Percentiles rank a stretch among this genome's conserved stretches.
These are phyloP conservation scores for Poeciliopsis prolifica DNA, from an alignment of 2,113 vertebrate genomes.

Conservation along the genomic window DNA sequence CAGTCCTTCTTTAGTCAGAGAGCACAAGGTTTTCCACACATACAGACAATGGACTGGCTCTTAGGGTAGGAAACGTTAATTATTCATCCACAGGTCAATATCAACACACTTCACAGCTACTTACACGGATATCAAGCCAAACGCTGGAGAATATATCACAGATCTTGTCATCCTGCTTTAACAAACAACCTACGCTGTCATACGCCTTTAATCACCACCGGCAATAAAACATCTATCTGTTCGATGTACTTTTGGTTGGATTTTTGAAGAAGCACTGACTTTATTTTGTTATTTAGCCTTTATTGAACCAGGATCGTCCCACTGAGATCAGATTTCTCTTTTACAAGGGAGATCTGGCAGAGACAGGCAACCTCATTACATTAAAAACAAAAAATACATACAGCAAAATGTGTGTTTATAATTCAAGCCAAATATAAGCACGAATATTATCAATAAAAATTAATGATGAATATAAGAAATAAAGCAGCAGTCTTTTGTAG, in stretches of 20 bases:
- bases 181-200: neutral
- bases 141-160: constrained; percentile 5
- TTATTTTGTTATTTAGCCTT: neutral
- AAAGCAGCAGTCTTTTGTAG: too few relatives aligned
- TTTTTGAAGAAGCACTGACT: neutral
- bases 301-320: too few relatives aligned
- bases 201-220: constrained; percentile 1
- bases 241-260: neutral
- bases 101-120: constrained; percentile 24
- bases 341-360: too few relatives aligned
- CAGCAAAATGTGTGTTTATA: too few relatives aligned
- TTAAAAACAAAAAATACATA: neutral
- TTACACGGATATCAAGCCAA: neutral
- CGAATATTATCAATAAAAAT: too few relatives aligned
- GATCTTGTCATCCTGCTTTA: neutral
- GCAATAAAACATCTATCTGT: too few relatives aligned
- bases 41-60: constrained; percentile 12
- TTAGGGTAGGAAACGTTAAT: constrained; percentile 37
- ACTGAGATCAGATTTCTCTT: too few relatives aligned
- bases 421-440: too few relatives aligned
- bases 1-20: constrained; percentile 14
- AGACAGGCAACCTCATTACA: too few relatives aligned
- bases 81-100: constrained; percentile 54
- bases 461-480: too few relatives aligned
- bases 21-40: constrained; percentile 7